Conservation (phyloP, 2,888 invertebrate genomes). For the Lathronympha strigana region DNA sequence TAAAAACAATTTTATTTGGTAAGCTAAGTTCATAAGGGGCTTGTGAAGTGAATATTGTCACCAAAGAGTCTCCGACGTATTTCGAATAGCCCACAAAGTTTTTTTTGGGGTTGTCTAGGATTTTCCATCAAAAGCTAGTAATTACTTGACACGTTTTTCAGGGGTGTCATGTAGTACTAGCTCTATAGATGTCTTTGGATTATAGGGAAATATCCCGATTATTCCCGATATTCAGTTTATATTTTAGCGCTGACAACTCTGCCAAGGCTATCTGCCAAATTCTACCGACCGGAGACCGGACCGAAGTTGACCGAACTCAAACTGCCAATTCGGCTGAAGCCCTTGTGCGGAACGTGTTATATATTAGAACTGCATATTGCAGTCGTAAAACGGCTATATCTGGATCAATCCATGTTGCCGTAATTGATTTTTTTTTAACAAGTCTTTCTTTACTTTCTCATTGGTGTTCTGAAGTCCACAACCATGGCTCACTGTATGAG, state of each 20-base stretch:
- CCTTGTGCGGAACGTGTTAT: slow-evolving; percentile 51
- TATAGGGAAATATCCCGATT: too few species aligned
- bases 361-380: slow-evolving; percentile 51
- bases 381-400: slow-evolving; percentile 53
- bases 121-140: too few species aligned
- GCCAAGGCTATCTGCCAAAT: slow-evolving; percentile 36
- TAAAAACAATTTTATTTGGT: too few species aligned
- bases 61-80: too few species aligned
- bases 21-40: too few species aligned
- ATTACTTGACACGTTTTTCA: too few species aligned
- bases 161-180: too few species aligned
- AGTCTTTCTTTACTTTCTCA: slow-evolving; percentile 53
- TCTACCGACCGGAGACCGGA: slow-evolving; percentile 16
- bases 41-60: too few species aligned
- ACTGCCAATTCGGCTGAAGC: slow-evolving; percentile 54
- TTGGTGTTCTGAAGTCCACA: slow-evolving; percentile 69
- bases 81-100: too few species aligned
- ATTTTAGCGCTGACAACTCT: slow-evolving; percentile 22
- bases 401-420: slow-evolving; percentile 72
- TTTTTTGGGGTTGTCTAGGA: too few species aligned
- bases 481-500: slow-evolving; percentile 91
- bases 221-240: not conserved
- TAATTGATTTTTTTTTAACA: slow-evolving; percentile 58
- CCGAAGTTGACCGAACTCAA: too few species aligned
- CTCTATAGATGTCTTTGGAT: too few species aligned